phyloP scores from a whole-genome alignment of 1,140 invertebrate species.

The Xylocopa sonorina region DNA sequence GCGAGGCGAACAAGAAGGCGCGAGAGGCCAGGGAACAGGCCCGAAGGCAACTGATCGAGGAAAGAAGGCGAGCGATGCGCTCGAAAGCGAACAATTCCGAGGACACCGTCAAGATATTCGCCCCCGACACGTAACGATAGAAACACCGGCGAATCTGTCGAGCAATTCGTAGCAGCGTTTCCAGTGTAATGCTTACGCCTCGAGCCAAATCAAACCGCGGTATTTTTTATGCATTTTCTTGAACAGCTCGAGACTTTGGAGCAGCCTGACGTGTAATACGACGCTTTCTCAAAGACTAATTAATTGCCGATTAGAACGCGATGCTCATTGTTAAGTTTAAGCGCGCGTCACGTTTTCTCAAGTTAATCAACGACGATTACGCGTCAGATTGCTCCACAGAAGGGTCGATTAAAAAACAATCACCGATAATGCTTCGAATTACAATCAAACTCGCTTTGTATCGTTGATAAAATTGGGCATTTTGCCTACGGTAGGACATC shows the following conservation, averaged over 20 bases:
- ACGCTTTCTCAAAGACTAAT: not conserved
- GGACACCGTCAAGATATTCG: slow-evolving; percentile 84
- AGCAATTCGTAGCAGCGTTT: slow-evolving; percentile 15
- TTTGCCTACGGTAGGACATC: slow-evolving; percentile 7
- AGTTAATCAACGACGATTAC: not conserved
- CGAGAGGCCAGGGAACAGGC: slow-evolving; percentile 88
- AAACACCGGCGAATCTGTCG: slow-evolving; percentile 9
- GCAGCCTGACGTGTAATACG: not conserved
- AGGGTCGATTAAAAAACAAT: not conserved
- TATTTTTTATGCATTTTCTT: slow-evolving; percentile 28
- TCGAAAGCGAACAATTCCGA: slow-evolving; percentile 77
- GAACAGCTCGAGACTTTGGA: not conserved
- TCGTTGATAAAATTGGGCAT: not conserved
- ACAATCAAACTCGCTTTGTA: slow-evolving; percentile 24
- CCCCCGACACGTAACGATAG: slow-evolving; percentile 82
- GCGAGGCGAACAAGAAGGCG: slow-evolving; percentile 82
- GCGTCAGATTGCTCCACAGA: not conserved
- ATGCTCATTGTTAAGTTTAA: not conserved
- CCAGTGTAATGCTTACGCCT: slow-evolving; percentile 18
- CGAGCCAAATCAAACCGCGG: slow-evolving; percentile 31
- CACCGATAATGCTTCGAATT: slow-evolving; percentile 20
- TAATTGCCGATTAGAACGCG: not conserved
- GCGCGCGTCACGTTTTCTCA: not conserved
- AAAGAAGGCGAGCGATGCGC: slow-evolving; percentile 87
- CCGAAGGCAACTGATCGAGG: slow-evolving; percentile 90